Evolutionary conservation across 2,888 invertebrate species (phyloP).

Genomic region (Chydorus sphaericus): DNA sequence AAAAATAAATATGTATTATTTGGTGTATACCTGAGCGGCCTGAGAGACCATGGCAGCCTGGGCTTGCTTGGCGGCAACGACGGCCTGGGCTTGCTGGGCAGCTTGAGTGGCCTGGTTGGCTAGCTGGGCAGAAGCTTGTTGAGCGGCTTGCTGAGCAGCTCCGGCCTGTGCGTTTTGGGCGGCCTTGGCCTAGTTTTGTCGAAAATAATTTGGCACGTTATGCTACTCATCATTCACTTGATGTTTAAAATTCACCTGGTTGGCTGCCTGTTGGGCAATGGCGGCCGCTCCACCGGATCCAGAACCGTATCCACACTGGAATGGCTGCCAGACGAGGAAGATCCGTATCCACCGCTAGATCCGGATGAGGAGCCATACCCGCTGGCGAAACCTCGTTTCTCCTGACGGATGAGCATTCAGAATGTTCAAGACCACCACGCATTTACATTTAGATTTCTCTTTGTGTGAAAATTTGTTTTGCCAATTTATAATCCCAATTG

Average conservation of each 20-base stretch:
- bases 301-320: conserved; percentile 13
- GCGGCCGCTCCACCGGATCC: conserved; percentile 20
- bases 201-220: no score
- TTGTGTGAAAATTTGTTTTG: background rate
- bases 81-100: conserved; percentile 17
- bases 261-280: conserved; percentile 21
- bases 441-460: no score
- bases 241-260: no score
- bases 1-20: no score
- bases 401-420: conserved; percentile 13
- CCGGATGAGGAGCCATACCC: conserved; percentile 10
- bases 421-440: no score
- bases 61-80: conserved; percentile 15
- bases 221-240: no score
- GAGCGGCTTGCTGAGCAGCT: conserved; percentile 18
- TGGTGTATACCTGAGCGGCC: conserved; percentile 19
- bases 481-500: background rate
- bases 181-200: conserved; percentile 21
- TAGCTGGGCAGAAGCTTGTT: conserved; percentile 18
- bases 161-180: conserved; percentile 20
- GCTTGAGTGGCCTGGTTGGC: conserved; percentile 20
- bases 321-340: conserved; percentile 8
- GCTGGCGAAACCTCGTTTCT: conserved; percentile 19
- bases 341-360: conserved; percentile 13
- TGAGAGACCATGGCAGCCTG: conserved; percentile 21